A percentile compares a stretch with the other conserved stretches of the same genome.
Evolutionary conservation across 1,140 invertebrate species (phyloP).

Genomic region (Delia radicum): DNA sequence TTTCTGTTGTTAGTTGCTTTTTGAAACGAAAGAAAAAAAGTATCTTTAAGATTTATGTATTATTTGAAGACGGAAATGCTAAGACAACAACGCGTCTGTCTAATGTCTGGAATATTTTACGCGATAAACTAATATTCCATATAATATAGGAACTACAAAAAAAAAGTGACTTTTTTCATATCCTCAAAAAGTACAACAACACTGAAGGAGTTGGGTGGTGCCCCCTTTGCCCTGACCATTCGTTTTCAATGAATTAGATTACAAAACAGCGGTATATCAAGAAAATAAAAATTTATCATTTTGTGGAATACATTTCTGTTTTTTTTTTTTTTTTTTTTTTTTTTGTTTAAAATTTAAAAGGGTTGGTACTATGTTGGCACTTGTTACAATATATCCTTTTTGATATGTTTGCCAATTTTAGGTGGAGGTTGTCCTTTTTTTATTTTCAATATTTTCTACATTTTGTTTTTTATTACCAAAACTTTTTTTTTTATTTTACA

Average conservation of each 20-base stretch:
- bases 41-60: slow-evolving; percentile 30
- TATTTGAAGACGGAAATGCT: slow-evolving; percentile 32
- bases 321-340: neutral
- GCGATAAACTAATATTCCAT: slow-evolving; percentile 27
- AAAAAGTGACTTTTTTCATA: neutral
- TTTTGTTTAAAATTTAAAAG: slow-evolving; percentile 28
- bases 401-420: too few relatives aligned
- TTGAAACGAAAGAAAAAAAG: neutral
- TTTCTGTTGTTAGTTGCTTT: neutral
- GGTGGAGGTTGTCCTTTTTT: neutral
- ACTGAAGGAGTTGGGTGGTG: neutral
- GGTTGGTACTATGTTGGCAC: slow-evolving; percentile 42
- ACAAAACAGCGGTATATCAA: slow-evolving; percentile 24
- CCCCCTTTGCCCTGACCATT: neutral
- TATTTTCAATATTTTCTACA: neutral
- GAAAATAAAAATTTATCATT: slow-evolving; percentile 26
- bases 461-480: neutral
- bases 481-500: neutral
- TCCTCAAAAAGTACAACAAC: neutral
- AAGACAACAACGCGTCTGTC: slow-evolving; percentile 24
- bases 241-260: slow-evolving; percentile 18
- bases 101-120: slow-evolving; percentile 24
- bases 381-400: slow-evolving; percentile 30
- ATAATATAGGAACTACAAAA: neutral
- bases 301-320: neutral